Base-by-base conservation (phyloP, 2,113 vertebrate species). In the Paradisaea rubra region DNA sequence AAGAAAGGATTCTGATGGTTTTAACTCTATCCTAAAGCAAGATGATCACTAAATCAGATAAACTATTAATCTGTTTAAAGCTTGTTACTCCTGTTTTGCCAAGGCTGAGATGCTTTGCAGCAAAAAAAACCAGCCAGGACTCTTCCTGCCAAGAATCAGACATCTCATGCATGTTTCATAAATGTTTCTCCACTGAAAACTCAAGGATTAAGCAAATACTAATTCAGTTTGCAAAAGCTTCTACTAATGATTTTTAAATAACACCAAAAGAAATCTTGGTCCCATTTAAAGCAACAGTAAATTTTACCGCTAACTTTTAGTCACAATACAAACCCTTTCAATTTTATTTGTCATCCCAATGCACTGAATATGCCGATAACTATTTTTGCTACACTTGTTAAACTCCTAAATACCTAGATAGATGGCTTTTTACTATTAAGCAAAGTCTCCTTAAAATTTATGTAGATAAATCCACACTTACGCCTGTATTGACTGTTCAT, bases 41-140 rank as follows among this genome's bases (percentile, higher is more conserved):
- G 84, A 96, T 86, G 88, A 96, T 94, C 92, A 90, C 74, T 87
- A 91, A 96, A 88, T 94, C 77, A 93, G 95, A 95, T 93, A 95
- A 97, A 95, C 88, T 83, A 89, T 95, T 95, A 96, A 96, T 97
- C 94, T 95, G 64, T 95, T 95, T 91, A 95, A 97, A 97, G 86
- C 82, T 86, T 94, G 73, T 92, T 81, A 65, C 78, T 92, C 41
- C 52, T 96, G 44, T 92, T 97, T 91, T 94, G 90, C 93, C 83
- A 89, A 90, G 85, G 23, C 83, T 96, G 88, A 93, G 89, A 86
- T 53, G 83, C 35, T 95, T 88, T 79, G 60, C 78, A 89, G 83
- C 45, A 81, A 87, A 96, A 96, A 69, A 78, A 90, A 92, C 16
- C 88, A 95, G 89, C 70, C 95, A 91, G 86, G 47, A 86, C 0